Base-by-base conservation (phyloP, 1,140 invertebrate species). In the Mactra quadrangularis region DNA sequence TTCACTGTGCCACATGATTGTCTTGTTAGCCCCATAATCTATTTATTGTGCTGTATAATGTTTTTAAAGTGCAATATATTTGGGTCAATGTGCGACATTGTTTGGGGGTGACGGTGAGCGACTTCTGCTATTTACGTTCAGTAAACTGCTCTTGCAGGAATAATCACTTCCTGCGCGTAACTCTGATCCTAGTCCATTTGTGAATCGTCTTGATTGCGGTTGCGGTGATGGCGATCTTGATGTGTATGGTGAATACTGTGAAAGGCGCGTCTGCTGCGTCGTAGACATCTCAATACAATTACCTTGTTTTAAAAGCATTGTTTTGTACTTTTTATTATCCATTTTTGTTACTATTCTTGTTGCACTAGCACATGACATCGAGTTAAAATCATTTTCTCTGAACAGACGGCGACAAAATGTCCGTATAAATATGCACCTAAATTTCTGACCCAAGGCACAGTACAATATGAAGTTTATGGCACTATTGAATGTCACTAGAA, bases 401-500 rank as follows among this genome's bases (percentile, higher is more conserved):
- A 85, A 38, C 60, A 89, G 76, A 50, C 88, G 82, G n/a, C 86
- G 70, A 74, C 97, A 98, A 93, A 98, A 98, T 88, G 97, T 95
- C 88, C 96, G 95, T 74, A 98, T 94, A 92, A 98, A 98, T 74
- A 97, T 95, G 50, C 96, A 95, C 89, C 98, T 97, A 93, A 99
- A 99, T 91, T 99, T 99, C 90, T 98, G 97, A 0, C 98, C 98
- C 91, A 99, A 98, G 50, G 98, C 98, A 79, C 98, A 98, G 93
- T 99, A 99, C 82, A 99, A 98, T 68, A 99, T 95, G 91, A 99
- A 99, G 92, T 99, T 99, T 45, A 99, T 96, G 86, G 98, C 98
- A 87, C 97, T 98, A 93, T 99, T 99, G 87, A 99, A 96, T 33
- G 97, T 98, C 15, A 99, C 97, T 35, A 99, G 94, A n/a, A 99